Conservation (phyloP, 2,888 invertebrate species). For the Patella pellucida region DNA sequence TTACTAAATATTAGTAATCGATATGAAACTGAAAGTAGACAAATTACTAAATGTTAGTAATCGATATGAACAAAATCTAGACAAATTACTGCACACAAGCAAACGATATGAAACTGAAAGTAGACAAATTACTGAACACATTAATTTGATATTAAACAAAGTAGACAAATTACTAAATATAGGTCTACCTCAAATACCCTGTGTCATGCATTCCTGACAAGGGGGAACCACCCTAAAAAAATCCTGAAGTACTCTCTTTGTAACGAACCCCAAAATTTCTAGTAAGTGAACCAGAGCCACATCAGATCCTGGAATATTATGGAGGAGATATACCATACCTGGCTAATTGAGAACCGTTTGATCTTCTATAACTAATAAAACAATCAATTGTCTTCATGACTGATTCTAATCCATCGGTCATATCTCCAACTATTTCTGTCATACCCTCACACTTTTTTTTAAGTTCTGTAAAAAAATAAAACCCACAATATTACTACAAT, state of each 20-base stretch:
- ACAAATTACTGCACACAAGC: neutral
- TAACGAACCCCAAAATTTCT: too few relatives aligned
- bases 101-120: neutral
- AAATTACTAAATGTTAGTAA: neutral
- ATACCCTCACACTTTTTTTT: neutral
- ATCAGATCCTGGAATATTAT: neutral
- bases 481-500: too few relatives aligned
- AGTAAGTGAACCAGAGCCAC: too few relatives aligned
- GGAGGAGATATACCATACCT: slow-evolving; percentile 68
- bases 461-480: neutral
- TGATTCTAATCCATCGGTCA: slow-evolving; percentile 2
- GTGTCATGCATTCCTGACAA: too few relatives aligned
- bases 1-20: neutral
- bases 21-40: slow-evolving; percentile 35
- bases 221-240: too few relatives aligned
- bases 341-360: slow-evolving; percentile 96
- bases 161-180: neutral
- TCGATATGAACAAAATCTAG: neutral
- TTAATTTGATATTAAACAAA: neutral
- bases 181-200: too few relatives aligned
- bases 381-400: slow-evolving; percentile 78
- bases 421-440: neutral
- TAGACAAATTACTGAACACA: neutral
- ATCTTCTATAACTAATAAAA: slow-evolving; percentile 96
- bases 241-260: too few relatives aligned